phyloP scores from a whole-genome alignment of 1,140 invertebrate genomes.

The Episyrphus balteatus region DNA sequence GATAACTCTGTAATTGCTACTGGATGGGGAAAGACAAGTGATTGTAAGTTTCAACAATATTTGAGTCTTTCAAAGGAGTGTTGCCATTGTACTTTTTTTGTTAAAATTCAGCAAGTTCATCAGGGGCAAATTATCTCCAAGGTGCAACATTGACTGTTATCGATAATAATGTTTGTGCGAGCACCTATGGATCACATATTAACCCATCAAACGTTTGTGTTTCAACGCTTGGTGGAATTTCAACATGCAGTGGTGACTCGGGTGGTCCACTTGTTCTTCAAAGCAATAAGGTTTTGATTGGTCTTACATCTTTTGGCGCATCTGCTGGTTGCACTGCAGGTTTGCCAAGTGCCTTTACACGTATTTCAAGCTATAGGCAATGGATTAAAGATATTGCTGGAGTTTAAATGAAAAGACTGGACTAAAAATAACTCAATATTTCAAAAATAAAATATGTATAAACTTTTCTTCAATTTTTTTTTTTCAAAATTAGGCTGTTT shows the following conservation, averaged over 20 bases:
- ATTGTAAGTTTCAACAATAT: constrained; percentile 19
- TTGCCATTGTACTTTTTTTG: too few species aligned
- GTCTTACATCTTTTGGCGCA: constrained; percentile 35
- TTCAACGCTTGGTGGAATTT: constrained; percentile 5
- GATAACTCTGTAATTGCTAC: constrained; percentile 22
- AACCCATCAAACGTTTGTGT: constrained; percentile 8
- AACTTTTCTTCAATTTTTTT: too few species aligned
- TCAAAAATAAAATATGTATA: too few species aligned
- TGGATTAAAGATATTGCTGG: constrained; percentile 13
- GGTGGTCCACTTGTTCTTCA: constrained; percentile 10
- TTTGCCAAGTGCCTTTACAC: constrained; percentile 33
- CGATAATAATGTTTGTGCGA: constrained; percentile 14
- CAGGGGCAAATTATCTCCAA: constrained; percentile 13
- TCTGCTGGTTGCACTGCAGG: constrained; percentile 30
- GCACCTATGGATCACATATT: constrained; percentile 12
- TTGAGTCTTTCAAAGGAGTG: neutral
- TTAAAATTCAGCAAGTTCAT: too few species aligned
- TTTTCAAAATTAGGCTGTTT: too few species aligned
- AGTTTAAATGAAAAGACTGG: neutral
- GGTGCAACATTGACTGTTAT: constrained; percentile 20
- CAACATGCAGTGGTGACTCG: constrained; percentile 12
- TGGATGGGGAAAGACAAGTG: constrained; percentile 36
- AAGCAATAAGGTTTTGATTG: constrained; percentile 15
- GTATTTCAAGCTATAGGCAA: constrained; percentile 35
- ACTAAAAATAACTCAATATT: too few species aligned